Percentiles rank a stretch among this genome's conserved stretches.
Conservation (phyloP, 2,113 vertebrate species). For the Phycodurus eques region DNA sequence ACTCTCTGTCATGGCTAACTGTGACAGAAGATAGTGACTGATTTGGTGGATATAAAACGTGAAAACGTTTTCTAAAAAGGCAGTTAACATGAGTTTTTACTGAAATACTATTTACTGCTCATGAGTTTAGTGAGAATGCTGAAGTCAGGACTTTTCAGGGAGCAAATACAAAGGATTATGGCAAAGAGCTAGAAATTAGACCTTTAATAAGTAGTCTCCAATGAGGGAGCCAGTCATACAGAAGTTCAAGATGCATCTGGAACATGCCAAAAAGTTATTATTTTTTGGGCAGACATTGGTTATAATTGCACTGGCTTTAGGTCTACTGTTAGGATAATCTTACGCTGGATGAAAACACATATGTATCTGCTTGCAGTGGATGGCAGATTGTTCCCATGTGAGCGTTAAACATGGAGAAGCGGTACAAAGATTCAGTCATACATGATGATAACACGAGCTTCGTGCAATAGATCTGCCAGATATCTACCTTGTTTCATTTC, state of each 20-base stretch:
- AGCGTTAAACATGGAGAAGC: constrained; percentile 32
- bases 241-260: constrained; percentile 54
- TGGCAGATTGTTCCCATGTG: not conserved
- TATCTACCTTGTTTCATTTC: constrained; percentile 40
- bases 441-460: constrained; percentile 45
- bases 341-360: constrained; percentile 47
- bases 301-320: constrained; percentile 47
- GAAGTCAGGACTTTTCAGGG: not conserved
- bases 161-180: not conserved
- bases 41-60: too few relatives aligned
- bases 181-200: not conserved
- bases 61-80: too few relatives aligned
- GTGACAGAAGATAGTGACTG: too few relatives aligned
- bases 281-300: constrained; percentile 41
- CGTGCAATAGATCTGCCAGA: constrained; percentile 38
- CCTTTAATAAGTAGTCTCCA: too few relatives aligned
- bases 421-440: constrained; percentile 43
- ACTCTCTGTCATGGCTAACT: too few relatives aligned
- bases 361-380: constrained; percentile 26
- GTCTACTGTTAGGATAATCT: constrained; percentile 35
- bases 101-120: not conserved
- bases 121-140: not conserved
- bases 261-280: constrained; percentile 45
- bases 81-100: not conserved
- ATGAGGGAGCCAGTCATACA: constrained; percentile 24